Conservation (phyloP, 1,140 invertebrate genomes). For the Eriosoma lanigerum region DNA sequence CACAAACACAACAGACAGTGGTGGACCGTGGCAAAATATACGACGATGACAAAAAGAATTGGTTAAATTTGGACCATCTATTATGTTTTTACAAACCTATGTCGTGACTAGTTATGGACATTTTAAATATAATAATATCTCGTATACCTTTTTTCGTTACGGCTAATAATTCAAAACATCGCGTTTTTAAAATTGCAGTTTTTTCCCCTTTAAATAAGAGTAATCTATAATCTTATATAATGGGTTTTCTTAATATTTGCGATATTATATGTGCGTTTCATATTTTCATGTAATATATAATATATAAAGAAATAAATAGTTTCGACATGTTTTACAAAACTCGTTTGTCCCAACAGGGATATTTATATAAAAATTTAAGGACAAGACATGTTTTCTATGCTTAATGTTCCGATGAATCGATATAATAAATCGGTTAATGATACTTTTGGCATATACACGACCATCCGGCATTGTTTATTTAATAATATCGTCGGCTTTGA, state of each 20-base stretch:
- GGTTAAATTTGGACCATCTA: slow-evolving; percentile 30
- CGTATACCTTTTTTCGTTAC: slow-evolving; percentile 31
- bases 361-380: not conserved
- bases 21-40: slow-evolving; percentile 38
- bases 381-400: not conserved
- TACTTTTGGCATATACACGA: not conserved
- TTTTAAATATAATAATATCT: not conserved
- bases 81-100: slow-evolving; percentile 44
- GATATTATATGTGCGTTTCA: no score
- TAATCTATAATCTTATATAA: not conserved
- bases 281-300: no score
- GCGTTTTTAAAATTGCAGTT: slow-evolving; percentile 14
- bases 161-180: not conserved
- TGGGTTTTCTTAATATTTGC: slow-evolving; percentile 17
- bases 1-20: slow-evolving; percentile 3
- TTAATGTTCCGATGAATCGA: not conserved
- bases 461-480: not conserved
- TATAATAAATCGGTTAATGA: not conserved
- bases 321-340: slow-evolving; percentile 5
- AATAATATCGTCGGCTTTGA: not conserved
- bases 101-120: slow-evolving; percentile 41
- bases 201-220: not conserved
- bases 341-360: slow-evolving; percentile 9
- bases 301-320: not conserved
- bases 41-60: slow-evolving; percentile 41